Evolutionary conservation across 2,113 vertebrate genomes (phyloP).

Genomic region (Ameiurus melas): DNA sequence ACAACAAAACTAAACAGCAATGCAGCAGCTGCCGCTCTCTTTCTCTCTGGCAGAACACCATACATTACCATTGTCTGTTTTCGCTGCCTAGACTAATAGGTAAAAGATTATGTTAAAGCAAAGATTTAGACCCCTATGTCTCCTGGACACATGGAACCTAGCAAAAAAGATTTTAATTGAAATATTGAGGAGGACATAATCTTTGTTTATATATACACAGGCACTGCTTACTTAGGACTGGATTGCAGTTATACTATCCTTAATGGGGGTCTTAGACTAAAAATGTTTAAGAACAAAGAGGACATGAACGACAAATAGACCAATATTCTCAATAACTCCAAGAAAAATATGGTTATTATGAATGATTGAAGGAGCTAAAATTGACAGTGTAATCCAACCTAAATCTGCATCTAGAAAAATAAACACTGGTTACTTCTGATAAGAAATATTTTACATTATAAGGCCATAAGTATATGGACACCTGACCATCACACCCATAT

Average conservation of each 20-base stretch:
- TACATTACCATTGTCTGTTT: constrained; percentile 13
- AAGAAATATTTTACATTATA: background rate
- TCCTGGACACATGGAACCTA: background rate
- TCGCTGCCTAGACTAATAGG: background rate
- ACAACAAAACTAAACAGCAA: constrained; percentile 47
- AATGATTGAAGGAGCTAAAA: background rate
- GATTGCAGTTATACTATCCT: background rate
- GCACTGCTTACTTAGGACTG: background rate
- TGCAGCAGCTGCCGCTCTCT: constrained; percentile 32
- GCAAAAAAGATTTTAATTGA: background rate
- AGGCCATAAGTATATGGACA: background rate
- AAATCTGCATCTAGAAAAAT: background rate
- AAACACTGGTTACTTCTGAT: background rate
- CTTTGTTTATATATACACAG: background rate
- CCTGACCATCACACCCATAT: background rate
- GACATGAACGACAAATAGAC: background rate
- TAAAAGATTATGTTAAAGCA: constrained; percentile 26
- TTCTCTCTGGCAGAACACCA: constrained; percentile 3
- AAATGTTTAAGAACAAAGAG: background rate
- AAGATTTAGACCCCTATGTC: background rate
- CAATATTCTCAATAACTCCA: background rate
- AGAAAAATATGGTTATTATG: background rate
- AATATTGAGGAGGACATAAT: background rate
- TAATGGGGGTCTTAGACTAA: background rate
- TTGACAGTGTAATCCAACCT: background rate